These are phyloP conservation scores for Drosophila acutilabella DNA, from an alignment of 2,888 invertebrate species.

Conservation along the genomic window DNA sequence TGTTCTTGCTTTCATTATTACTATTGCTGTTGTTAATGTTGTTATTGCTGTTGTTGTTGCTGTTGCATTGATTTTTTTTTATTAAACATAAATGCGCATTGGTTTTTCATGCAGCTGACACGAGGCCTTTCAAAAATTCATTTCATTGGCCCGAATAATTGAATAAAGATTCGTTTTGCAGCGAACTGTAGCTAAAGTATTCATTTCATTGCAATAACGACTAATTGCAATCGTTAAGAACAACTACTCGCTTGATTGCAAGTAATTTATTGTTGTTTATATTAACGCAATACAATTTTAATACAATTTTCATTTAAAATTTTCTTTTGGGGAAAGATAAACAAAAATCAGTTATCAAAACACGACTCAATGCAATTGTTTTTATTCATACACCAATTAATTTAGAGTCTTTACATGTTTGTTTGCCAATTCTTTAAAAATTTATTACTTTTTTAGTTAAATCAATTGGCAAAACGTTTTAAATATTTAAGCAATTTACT, in stretches of 20 bases:
- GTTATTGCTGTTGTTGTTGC: constrained; percentile 20
- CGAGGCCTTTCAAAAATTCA: constrained; percentile 4
- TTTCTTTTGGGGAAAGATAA: not conserved
- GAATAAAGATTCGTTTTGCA: constrained; percentile 8
- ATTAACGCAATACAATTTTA: not conserved
- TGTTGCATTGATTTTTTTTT: constrained; percentile 18
- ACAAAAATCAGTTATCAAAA: too few species aligned
- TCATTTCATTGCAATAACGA: constrained; percentile 2
- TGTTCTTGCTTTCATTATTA: constrained; percentile 20
- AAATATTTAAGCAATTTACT: constrained; percentile 34
- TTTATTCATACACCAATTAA: too few species aligned
- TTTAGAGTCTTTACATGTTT: too few species aligned
- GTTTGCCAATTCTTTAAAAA: not conserved
- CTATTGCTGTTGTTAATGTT: constrained; percentile 20
- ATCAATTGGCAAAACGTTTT: constrained; percentile 3
- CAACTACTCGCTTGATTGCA: constrained; percentile 4
- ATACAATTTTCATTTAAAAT: not conserved
- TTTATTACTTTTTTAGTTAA: not conserved
- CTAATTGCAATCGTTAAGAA: constrained; percentile 5
- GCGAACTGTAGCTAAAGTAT: not conserved
- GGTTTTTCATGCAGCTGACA: constrained; percentile 19
- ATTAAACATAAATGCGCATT: constrained; percentile 28
- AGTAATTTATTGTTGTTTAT: constrained; percentile 2
- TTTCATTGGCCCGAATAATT: constrained; percentile 12
- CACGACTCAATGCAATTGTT: too few species aligned